Percentiles rank a stretch among this genome's conserved stretches.
Evolutionary conservation across 2,797 vertebrate genomes (phyloP).

Genomic region (Gymnopithys bicolor): DNA sequence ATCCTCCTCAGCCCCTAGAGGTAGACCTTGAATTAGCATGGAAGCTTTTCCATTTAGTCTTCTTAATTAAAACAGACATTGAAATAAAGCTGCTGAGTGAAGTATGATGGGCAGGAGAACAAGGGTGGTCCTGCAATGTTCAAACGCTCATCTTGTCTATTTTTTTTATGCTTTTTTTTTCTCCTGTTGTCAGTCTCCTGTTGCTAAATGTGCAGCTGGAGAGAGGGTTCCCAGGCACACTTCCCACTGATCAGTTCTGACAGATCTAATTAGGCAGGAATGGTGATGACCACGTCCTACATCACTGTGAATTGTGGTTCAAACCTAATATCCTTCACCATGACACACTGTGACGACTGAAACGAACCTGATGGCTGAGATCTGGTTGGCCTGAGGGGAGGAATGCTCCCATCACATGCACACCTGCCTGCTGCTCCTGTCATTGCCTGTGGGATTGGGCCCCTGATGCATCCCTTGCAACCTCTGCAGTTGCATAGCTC

Average conservation of each 20-base stretch:
- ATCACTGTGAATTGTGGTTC: neutral
- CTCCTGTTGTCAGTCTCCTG: neutral
- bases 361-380: neutral
- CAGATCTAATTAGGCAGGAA: slow-evolving; percentile 43
- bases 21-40: slow-evolving; percentile 16
- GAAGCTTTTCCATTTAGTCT: slow-evolving; percentile 14
- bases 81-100: neutral
- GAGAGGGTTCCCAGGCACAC: neutral
- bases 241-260: slow-evolving; percentile 44
- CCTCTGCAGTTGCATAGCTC: neutral
- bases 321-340: neutral
- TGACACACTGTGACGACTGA: neutral
- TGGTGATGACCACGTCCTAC: neutral
- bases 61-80: slow-evolving; percentile 36
- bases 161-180: neutral
- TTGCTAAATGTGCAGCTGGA: neutral
- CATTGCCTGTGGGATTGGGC: fast-evolving
- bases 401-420: neutral
- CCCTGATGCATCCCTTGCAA: neutral
- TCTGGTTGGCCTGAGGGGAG: neutral
- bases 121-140: neutral
- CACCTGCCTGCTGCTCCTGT: neutral
- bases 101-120: neutral
- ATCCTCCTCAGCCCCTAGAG: neutral
- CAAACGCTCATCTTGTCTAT: neutral